A percentile compares a stretch with the other conserved stretches of the same genome.
These are phyloP conservation scores for Hipposideros armiger DNA, from an alignment of 2,113 vertebrate species.

Conservation along the genomic window DNA sequence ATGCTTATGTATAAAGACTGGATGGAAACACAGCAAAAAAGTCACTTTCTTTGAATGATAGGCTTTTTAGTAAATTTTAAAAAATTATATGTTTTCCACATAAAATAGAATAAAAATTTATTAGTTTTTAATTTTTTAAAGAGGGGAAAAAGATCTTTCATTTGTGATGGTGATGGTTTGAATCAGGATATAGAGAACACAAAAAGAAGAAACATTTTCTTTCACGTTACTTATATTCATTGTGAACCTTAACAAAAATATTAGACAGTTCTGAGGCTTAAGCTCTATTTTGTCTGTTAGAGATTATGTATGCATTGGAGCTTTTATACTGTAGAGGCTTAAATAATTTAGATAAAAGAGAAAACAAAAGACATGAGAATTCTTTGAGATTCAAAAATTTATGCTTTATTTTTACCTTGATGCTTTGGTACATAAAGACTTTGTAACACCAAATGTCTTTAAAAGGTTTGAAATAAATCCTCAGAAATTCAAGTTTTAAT, in stretches of 20 bases:
- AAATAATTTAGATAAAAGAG: background rate
- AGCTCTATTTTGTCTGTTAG: background rate
- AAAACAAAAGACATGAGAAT: background rate
- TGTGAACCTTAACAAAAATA: background rate
- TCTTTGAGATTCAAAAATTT: background rate
- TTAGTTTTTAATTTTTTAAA: constrained; percentile 8
- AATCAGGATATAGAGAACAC: background rate
- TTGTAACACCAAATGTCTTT: constrained; percentile 50
- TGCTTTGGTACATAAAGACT: background rate
- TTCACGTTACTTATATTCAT: background rate
- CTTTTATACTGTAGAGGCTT: background rate
- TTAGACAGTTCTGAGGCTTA: background rate
- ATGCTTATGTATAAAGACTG: background rate
- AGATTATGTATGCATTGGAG: background rate
- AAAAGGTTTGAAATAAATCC: constrained; percentile 5
- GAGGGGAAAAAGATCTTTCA: background rate
- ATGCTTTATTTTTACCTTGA: background rate
- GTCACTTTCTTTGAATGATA: background rate
- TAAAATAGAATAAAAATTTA: background rate
- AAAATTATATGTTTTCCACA: background rate
- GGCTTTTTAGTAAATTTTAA: background rate
- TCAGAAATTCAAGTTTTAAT: constrained; percentile 44
- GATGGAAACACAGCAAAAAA: background rate
- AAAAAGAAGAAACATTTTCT: background rate
- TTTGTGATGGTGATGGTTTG: constrained; percentile 5